Base-by-base conservation (phyloP, 2,888 invertebrate species). In the Mactromeris polynyma region DNA sequence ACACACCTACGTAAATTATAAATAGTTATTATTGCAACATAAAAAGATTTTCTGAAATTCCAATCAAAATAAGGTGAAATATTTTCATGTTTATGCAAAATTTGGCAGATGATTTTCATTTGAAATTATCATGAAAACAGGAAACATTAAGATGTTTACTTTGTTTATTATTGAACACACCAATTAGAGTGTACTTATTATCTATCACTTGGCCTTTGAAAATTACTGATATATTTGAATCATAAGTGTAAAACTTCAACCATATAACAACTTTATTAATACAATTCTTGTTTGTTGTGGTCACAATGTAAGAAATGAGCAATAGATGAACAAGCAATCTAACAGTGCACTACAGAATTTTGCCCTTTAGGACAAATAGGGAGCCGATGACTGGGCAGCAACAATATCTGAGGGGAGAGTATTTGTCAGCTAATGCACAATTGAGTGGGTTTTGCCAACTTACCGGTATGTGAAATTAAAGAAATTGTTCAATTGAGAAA, bases 161-260 rank as follows among this genome's bases (percentile, higher is more conserved):
- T 26, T 64, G 11, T n/a, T 26, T 26, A 64, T 26, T 64, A n/a
- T 64, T 6, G n/a, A 26, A 64, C 26, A 0, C 26, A 51, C 26
- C 26, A 64, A 64, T 64, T 64, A 64, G 58, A 64, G 58, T 64
- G 58, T 26, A 64, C 58, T 64, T 64, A 64, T 64, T 64, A 64
- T 9, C 26, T 64, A 64, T 26, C 26, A 26, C 58, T n/a, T n/a
- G 2, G 58, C n/a, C 58, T 64, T 64, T 64, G 58, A 64, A 64
- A 64, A 64, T 26, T 64, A 4, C 26, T 9, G 26, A n/a, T 26
- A 64, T 26, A 26, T 64, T 26, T 26, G 26, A 64, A 64, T 64
- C 26, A 58, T 64, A 64, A 11, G 26, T 64, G 26, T 26, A 64
- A 26, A 64, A 26, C 26, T 26, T 64, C 11, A 64, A 64, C 58